A percentile compares a stretch with the other conserved stretches of the same genome.
phyloP scores from a whole-genome alignment of 1,140 invertebrate species.

The Cryptotermes secundus region DNA sequence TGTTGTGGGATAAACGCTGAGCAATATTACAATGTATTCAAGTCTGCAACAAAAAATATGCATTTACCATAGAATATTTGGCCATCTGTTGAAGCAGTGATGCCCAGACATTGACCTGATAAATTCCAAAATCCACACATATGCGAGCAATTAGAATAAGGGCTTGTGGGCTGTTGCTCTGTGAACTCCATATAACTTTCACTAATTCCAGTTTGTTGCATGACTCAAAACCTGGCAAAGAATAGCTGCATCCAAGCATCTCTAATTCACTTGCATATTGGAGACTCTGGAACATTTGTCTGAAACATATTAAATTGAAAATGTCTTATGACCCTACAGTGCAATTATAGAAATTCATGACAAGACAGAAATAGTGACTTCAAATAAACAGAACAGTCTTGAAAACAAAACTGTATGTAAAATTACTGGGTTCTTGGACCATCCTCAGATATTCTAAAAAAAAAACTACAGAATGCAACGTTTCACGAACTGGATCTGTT shows the following conservation, averaged over 20 bases:
- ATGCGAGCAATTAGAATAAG: background rate
- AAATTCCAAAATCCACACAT: slow-evolving; percentile 10
- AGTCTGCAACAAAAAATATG: too few species aligned
- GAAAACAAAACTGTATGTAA: too few species aligned
- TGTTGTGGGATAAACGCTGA: too few species aligned
- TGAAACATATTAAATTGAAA: slow-evolving; percentile 31
- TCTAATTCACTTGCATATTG: slow-evolving; percentile 49
- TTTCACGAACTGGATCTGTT: too few species aligned
- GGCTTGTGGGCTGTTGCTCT: background rate
- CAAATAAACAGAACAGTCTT: too few species aligned
- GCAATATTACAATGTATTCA: too few species aligned
- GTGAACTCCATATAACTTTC: background rate
- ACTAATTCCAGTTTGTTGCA: slow-evolving; percentile 45
- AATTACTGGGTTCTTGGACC: too few species aligned
- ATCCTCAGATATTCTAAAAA: too few species aligned
- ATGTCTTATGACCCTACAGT: too few species aligned
- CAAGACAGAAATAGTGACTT: too few species aligned
- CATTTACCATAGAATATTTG: slow-evolving; percentile 9
- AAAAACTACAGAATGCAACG: too few species aligned
- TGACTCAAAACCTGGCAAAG: slow-evolving; percentile 43
- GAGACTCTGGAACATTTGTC: slow-evolving; percentile 45
- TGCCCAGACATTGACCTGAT: background rate
- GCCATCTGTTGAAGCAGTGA: slow-evolving; percentile 21
- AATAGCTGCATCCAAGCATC: slow-evolving; percentile 47
- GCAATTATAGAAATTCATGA: too few species aligned